Conservation (phyloP, 1,140 invertebrate genomes). For the Drosophila serrata region DNA sequence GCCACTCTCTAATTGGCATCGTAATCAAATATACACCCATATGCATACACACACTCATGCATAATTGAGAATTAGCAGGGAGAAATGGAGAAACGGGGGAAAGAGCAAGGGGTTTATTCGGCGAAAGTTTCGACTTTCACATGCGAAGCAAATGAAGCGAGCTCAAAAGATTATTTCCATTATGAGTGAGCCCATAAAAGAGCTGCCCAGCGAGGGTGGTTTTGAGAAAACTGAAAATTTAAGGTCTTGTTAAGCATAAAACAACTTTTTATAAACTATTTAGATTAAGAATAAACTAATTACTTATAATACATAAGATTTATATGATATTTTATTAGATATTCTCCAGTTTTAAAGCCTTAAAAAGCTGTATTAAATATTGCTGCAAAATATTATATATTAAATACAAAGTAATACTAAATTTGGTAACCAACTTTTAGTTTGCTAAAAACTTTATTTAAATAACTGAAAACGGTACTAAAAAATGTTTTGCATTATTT, state of each 20-base stretch:
- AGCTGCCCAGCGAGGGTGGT: constrained; percentile 11
- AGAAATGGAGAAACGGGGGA: neutral
- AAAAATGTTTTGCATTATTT: no score
- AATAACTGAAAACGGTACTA: no score
- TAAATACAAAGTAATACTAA: no score
- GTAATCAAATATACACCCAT: constrained; percentile 72
- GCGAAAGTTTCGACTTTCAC: constrained; percentile 36
- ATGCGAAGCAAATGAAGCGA: constrained; percentile 70
- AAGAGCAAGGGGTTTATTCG: neutral
- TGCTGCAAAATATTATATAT: no score
- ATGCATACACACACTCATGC: constrained; percentile 32
- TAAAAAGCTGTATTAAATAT: no score
- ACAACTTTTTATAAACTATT: neutral
- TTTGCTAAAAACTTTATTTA: no score
- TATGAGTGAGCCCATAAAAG: constrained; percentile 48
- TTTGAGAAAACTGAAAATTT: neutral
- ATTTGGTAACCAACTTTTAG: no score
- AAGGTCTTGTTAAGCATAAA: no score
- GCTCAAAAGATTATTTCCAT: constrained; percentile 70
- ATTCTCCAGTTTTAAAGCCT: no score
- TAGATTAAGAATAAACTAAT: no score
- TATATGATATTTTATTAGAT: neutral
- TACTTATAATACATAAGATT: neutral
- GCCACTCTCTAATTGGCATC: constrained; percentile 66
- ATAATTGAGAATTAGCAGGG: constrained; percentile 60